phyloP scores from a whole-genome alignment of 2,113 vertebrate genomes.

The Cairina moschata region DNA sequence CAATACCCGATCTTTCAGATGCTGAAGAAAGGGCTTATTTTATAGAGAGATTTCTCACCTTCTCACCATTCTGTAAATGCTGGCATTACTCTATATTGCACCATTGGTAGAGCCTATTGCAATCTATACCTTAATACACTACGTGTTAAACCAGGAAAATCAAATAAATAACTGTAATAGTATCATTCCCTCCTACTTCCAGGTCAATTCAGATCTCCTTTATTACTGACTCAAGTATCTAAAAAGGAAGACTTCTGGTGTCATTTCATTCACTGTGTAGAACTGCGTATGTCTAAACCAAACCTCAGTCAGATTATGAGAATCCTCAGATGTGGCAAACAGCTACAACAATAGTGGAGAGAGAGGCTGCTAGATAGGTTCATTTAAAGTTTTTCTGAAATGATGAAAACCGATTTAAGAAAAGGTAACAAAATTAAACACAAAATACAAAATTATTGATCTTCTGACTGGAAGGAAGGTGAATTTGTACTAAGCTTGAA shows the following conservation, averaged over 20 bases:
- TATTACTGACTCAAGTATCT: not conserved
- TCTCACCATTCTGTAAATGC: not conserved
- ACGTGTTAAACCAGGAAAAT: not conserved
- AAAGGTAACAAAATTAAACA: not conserved
- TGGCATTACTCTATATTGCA: not conserved
- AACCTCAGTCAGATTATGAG: not conserved
- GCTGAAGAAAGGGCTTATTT: not conserved
- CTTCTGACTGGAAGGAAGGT: not conserved
- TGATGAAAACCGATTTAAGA: not conserved
- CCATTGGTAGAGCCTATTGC: not conserved
- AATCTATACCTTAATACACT: not conserved
- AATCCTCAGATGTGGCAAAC: not conserved
- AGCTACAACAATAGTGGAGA: not conserved
- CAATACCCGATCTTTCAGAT: not conserved
- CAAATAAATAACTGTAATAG: not conserved
- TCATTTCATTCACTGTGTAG: not conserved
- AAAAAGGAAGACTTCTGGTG: not conserved
- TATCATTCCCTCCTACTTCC: not conserved
- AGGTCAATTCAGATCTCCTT: not conserved
- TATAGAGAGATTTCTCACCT: not conserved
- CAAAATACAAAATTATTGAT: not conserved
- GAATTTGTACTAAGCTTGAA: not conserved
- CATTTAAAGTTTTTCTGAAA: not conserved
- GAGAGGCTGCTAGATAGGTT: not conserved
- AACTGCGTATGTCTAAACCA: not conserved